Base-by-base conservation (phyloP, 2,113 vertebrate genomes). In the Dascyllus trimaculatus region DNA sequence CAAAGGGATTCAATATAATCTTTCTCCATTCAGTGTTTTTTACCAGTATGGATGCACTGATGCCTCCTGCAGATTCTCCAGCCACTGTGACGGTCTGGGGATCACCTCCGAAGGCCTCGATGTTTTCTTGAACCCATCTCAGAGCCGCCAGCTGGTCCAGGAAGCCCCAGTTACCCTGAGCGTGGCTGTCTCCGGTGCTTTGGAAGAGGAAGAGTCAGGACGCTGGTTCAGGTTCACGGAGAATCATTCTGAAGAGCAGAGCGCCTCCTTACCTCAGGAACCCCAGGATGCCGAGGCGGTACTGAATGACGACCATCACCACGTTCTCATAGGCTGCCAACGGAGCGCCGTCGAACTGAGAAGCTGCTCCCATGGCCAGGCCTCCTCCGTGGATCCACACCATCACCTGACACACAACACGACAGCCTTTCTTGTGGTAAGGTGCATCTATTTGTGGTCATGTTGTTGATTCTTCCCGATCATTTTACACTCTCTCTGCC, bases 361-460 rank as follows among this genome's bases (percentile, higher is more conserved):
- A 92, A 35, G 95, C 95, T 0, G 92, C 85, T 1, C 96, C 96
- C 2, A 80, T 4, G 0, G 69, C 0, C n/a, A 98, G 75, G 35
- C 85, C 91, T 1, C 96, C 96, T 22, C 96, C 96, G 5, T 97
- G 96, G 82, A 97, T 94, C 95, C 95, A 97, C 4, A 96, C 90
- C 89, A 97, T 90, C 51, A 98, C 96, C 97, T 98, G 71, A 32
- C 24, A 80, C 65, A 80, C 21, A 84, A 77, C 35, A 81, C 13
- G 56, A 7, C 8, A n/a, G n/a, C n/a, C n/a, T n/a, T n/a, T n/a
- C n/a, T n/a, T n/a, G n/a, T n/a, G n/a, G n/a, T n/a, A n/a, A n/a
- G n/a, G n/a, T n/a, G n/a, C n/a, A n/a, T n/a, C n/a, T n/a, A n/a
- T n/a, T 29, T 29, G 29, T 29, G 6, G 29, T 29, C 38, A 40